Evolutionary conservation across 2,113 vertebrate species (phyloP).

Genomic region (Chaetodon trifascialis): DNA sequence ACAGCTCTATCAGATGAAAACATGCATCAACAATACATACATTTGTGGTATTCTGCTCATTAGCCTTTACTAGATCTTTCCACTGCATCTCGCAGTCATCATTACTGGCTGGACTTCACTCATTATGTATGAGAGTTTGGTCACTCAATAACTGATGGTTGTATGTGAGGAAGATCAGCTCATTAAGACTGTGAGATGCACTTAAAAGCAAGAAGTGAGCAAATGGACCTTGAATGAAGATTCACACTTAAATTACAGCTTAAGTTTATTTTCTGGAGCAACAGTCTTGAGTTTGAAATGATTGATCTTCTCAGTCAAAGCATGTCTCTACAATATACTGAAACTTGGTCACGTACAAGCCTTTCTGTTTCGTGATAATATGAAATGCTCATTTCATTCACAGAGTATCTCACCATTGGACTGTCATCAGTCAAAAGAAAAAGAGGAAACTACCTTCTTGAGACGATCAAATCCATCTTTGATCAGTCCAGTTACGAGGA

Average conservation of each 20-base stretch:
- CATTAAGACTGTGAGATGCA: background rate
- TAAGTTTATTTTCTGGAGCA: background rate
- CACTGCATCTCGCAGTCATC: background rate
- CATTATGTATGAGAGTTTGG: background rate
- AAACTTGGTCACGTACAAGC: background rate
- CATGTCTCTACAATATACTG: too few relatives aligned
- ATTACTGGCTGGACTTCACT: background rate
- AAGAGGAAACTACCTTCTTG: conserved; percentile 95
- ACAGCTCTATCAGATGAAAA: background rate
- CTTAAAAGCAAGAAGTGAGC: background rate
- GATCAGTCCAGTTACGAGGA: conserved; percentile 99
- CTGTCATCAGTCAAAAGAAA: conserved; percentile 95
- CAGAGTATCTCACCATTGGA: conserved; percentile 96
- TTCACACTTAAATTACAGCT: background rate
- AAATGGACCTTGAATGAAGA: background rate
- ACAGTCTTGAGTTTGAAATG: background rate
- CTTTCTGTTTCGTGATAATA: background rate
- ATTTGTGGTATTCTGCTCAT: background rate
- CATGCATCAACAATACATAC: background rate
- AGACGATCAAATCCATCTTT: conserved; percentile 98
- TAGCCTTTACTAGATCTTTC: background rate
- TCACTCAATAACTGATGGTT: background rate
- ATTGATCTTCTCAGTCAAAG: background rate
- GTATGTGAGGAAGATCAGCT: background rate
- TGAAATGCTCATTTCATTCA: conserved; percentile 53